A percentile compares a stretch with the other conserved stretches of the same genome.
Evolutionary conservation across 2,797 vertebrate genomes (phyloP).

Genomic region (Micrastur ruficollis): DNA sequence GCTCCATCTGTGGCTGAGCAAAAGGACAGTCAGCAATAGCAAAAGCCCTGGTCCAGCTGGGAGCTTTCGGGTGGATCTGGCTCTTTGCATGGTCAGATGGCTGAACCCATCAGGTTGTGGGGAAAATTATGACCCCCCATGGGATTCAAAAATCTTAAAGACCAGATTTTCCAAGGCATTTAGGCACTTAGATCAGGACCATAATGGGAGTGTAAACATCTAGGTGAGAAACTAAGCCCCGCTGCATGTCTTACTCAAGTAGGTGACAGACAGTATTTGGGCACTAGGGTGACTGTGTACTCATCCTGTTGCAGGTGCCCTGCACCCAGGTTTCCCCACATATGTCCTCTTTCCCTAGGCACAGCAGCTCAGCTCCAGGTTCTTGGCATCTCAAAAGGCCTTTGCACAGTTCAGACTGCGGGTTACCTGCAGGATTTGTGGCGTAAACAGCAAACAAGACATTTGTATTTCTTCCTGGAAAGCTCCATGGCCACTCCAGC

Average conservation of each 20-base stretch:
- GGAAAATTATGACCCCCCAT: background rate
- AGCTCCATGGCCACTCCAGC: background rate
- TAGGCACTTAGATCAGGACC: background rate
- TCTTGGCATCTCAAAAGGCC: background rate
- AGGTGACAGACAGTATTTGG: background rate
- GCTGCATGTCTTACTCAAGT: accelerated
- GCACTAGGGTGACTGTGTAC: background rate
- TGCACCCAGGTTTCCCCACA: background rate
- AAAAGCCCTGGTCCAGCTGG: background rate
- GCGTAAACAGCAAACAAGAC: background rate
- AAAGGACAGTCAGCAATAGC: background rate
- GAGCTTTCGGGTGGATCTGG: background rate
- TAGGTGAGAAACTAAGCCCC: background rate
- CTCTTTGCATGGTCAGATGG: background rate
- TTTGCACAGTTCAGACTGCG: background rate
- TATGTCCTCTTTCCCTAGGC: background rate
- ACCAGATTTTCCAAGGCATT: background rate
- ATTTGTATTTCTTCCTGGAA: background rate
- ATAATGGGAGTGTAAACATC: background rate
- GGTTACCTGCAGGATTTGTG: background rate
- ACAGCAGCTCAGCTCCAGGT: background rate
- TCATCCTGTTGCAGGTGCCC: background rate
- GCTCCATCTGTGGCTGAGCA: accelerated
- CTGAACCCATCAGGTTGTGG: accelerated
- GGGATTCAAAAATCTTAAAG: background rate